A percentile compares a stretch with the other conserved stretches of the same genome.
Conservation (phyloP, 2,113 vertebrate genomes). For the Myocastor coypus region DNA sequence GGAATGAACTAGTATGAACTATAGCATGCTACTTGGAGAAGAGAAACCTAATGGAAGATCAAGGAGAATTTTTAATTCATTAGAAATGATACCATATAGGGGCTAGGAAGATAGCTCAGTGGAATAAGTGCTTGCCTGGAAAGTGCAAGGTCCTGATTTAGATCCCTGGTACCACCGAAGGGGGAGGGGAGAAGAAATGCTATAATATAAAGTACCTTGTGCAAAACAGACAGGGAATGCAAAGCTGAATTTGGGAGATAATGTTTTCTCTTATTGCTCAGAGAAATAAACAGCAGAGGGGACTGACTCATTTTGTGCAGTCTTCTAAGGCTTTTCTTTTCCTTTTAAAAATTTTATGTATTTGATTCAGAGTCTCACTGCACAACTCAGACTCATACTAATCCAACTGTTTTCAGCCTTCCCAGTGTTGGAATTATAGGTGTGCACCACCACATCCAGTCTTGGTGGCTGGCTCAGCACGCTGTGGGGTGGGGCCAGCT, state of each 20-base stretch:
- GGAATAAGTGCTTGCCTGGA: too few species aligned
- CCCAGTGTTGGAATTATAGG: too few species aligned
- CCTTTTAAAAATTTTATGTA: too few species aligned
- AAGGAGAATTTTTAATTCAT: not conserved
- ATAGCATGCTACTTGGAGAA: not conserved
- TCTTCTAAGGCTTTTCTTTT: conserved; percentile 49
- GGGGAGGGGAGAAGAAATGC: not conserved
- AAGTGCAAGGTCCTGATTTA: too few species aligned
- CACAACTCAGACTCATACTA: too few species aligned
- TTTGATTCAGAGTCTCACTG: too few species aligned
- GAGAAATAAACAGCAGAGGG: conserved; percentile 29
- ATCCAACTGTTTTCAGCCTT: too few species aligned
- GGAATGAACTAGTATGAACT: not conserved
- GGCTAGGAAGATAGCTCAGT: too few species aligned
- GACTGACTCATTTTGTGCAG: not conserved
- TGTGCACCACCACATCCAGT: too few species aligned
- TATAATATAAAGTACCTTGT: not conserved
- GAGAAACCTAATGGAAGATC: not conserved
- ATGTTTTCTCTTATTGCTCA: not conserved
- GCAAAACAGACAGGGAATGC: not conserved
- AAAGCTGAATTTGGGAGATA: conserved; percentile 28
- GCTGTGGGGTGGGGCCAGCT: too few species aligned
- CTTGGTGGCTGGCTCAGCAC: too few species aligned
- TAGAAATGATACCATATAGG: not conserved
- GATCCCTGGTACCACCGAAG: too few species aligned